A percentile compares a stretch with the other conserved stretches of the same genome.
phyloP scores from a whole-genome alignment of 2,888 invertebrate genomes.

The Augiades crinisus region DNA sequence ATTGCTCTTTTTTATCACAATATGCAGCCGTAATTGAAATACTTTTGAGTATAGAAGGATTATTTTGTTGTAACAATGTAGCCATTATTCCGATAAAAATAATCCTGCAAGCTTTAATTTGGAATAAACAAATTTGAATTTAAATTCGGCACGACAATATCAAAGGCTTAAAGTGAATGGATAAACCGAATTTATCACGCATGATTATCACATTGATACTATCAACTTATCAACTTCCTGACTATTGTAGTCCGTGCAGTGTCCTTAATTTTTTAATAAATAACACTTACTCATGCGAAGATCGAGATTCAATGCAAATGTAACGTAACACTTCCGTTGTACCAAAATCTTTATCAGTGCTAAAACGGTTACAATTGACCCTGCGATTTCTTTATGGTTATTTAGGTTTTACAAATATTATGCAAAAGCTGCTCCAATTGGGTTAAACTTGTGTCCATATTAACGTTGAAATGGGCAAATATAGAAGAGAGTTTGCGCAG shows the following conservation, averaged over 20 bases:
- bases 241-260: constrained; percentile 2
- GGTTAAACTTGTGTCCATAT: not conserved
- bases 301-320: constrained; percentile 11
- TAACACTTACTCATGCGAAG: not conserved
- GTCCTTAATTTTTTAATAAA: constrained; percentile 11
- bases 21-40: too few species aligned
- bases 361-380: constrained; percentile 11
- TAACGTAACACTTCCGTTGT: constrained; percentile 5
- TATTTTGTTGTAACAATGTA: too few species aligned
- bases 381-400: constrained; percentile 1
- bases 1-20: too few species aligned
- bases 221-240: constrained; percentile 15
- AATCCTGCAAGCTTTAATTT: not conserved
- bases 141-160: not conserved
- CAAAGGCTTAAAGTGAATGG: not conserved
- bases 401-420: not conserved
- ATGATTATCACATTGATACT: constrained; percentile 13
- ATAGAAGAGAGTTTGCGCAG: not conserved
- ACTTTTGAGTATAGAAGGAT: too few species aligned
- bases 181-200: not conserved
- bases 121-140: not conserved
- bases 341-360: constrained; percentile 17
- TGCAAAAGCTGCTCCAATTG: not conserved
- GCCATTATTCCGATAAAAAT: too few species aligned
- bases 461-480: not conserved